Evolutionary conservation across 2,113 vertebrate genomes (phyloP), one percentile per base, ranked within the genome.

Genomic region (Chunga burmeisteri): DNA sequence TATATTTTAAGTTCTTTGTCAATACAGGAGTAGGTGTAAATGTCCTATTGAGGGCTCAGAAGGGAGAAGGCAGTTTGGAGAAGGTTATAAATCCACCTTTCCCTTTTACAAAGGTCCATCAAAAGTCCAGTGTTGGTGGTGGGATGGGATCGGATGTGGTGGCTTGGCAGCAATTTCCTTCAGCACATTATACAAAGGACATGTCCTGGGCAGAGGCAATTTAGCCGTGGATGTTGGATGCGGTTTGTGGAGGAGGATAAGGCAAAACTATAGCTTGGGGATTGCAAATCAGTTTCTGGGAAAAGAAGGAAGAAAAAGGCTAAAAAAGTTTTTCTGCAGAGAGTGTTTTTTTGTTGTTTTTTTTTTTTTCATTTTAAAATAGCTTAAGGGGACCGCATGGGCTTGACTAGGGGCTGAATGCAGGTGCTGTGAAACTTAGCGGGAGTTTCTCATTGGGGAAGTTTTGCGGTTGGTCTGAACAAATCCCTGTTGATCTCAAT

Each of bases 381-480:
- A 66, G 34, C 15, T 61, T 18, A 27, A 52, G 30, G 55, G 62
- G 8, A 6, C 36, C 23, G 0, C 2, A 0, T 2, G 8, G 23
- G 42, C 46, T 58, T 38, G 49, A 11, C 13, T 3, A 16, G 32
- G 38, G n/a, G 46, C 66, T 82, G 71, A 67, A n/a, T 6, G 58
- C 50, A n/a, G 65, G 42, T 3, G 9, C 71, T n/a, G 34, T 16
- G 56, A 6, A n/a, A 50, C 47, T 34, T 1, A 18, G 40, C 5
- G 3, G 23, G 25, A 27, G 17, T 30, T 74, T 66, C 70, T 65
- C 26, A 34, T 5, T 9, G 13, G 38, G 42, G 30, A 65, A 47
- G 34, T 40, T 72, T 30, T 44, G 71, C 6, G 27, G 47, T 30
- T 71, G 68, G 3, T 63, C 40, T 89, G 91, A 74, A 27, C 55